These are phyloP conservation scores for Athene cunicularia DNA, from an alignment of 2,113 vertebrate species.

Conservation along the genomic window DNA sequence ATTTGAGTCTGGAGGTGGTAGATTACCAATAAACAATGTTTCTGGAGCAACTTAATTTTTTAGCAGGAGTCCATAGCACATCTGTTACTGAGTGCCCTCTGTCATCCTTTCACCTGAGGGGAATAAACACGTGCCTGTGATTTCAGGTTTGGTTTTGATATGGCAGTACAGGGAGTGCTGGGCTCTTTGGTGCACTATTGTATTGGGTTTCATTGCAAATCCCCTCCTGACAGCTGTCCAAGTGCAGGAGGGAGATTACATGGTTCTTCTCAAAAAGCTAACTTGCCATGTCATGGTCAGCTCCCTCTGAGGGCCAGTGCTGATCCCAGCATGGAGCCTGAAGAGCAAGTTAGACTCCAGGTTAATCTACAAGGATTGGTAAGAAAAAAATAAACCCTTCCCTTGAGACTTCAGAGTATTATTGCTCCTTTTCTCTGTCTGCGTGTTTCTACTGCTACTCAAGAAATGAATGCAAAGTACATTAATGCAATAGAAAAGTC, in stretches of 20 bases:
- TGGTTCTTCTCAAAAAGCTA: not conserved
- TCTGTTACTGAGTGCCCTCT: not conserved
- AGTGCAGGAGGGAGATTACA: not conserved
- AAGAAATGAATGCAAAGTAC: not conserved
- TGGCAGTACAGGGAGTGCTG: not conserved
- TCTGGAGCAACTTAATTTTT: not conserved
- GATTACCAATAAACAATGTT: not conserved
- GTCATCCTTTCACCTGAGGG: not conserved
- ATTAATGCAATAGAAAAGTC: not conserved
- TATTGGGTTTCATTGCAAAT: not conserved
- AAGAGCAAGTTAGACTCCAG: not conserved
- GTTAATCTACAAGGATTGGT: not conserved
- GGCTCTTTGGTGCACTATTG: not conserved
- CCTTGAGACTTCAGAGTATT: not conserved
- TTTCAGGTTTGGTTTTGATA: not conserved
- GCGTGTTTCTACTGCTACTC: not conserved
- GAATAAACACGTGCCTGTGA: rapidly evolving
- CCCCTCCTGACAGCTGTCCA: not conserved
- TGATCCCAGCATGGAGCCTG: not conserved
- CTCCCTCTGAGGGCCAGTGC: not conserved
- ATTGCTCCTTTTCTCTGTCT: not conserved
- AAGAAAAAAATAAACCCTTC: not conserved
- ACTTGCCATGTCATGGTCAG: rapidly evolving
- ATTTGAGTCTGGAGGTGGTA: not conserved
- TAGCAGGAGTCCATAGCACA: not conserved